Evolutionary conservation across 2,113 vertebrate genomes (phyloP), one percentile per base, ranked within the genome.

Genomic region (Tonatia bakeri): DNA sequence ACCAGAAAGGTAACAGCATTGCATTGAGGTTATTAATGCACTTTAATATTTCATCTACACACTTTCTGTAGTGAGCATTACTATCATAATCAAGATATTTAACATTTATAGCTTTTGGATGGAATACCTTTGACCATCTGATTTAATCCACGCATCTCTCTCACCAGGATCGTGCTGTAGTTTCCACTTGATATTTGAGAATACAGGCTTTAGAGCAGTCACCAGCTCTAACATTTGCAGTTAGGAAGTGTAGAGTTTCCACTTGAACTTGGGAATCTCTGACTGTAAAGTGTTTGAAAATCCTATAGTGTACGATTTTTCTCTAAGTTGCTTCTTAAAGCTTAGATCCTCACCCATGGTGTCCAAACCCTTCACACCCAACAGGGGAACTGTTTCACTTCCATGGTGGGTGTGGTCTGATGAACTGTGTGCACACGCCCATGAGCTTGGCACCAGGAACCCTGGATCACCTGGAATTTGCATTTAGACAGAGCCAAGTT

Each of bases 171-270:
- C 47, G 65, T 85, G 14, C 31, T 79, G 0, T 61, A 86, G 52
- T 97, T 92, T 86, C 17, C 43, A 65, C 67, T 72, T 79, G 67
- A 31, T 65, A 56, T 84, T 92, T 70, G 31, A 92, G 43, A 85
- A 64, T 76, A 31, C 33, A 20, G n/a, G 52, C 38, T 85, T 47
- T 77, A 43, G 69, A 77, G 36, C 20, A 33, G 33, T 72, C 89
- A 40, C 22, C 14, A 40, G 2, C 14, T 77, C 33, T 45, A 69
- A 4, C 17, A 36, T 77, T 70, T 92, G 11, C 24, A 61, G 24
- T 26, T 4, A 61, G 59, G 24, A 61, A 61, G 10, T 43, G 38
- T 80, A 40, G 47, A 76, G 14, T 22, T 81, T 88, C 31, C 26
- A 69, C 61, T 85, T 69, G 56, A 89, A 59, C 3, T 12, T 7